phyloP scores from a whole-genome alignment of 2,113 vertebrate genomes.

The Ia io region DNA sequence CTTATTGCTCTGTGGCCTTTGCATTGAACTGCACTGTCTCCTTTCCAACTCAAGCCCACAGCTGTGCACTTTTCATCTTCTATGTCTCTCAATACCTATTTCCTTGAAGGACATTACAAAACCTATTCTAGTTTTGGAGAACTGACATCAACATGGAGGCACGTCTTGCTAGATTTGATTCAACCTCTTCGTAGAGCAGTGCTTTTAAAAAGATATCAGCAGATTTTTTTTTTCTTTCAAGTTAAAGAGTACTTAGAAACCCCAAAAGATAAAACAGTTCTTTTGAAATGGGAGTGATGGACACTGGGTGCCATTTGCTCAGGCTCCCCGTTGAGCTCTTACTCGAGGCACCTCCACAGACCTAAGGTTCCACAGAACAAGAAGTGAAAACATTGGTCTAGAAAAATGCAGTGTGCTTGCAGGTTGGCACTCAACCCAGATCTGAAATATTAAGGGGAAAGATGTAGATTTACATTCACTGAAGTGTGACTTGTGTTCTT shows the following conservation, averaged over 20 bases:
- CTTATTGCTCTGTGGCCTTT: background rate
- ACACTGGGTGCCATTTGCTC: background rate
- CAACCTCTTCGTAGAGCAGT: background rate
- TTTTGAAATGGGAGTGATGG: background rate
- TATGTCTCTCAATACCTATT: background rate
- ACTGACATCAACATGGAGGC: background rate
- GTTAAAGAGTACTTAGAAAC: background rate
- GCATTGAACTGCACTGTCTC: background rate
- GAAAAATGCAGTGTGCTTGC: background rate
- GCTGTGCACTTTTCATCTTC: background rate
- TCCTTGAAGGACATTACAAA: background rate
- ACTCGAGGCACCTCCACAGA: background rate
- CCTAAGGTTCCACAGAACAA: background rate
- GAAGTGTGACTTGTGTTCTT: background rate
- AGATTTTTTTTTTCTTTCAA: background rate
- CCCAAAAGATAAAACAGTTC: background rate
- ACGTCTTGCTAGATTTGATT: background rate
- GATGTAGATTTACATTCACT: background rate
- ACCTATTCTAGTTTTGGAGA: background rate
- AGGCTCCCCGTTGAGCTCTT: background rate
- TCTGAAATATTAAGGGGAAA: background rate
- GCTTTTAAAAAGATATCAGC: background rate
- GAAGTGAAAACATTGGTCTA: background rate
- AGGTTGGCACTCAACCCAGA: background rate
- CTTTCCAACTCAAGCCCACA: background rate